Evolutionary conservation across 2,113 vertebrate genomes (phyloP).

Genomic region (Nematolebias whitei): DNA sequence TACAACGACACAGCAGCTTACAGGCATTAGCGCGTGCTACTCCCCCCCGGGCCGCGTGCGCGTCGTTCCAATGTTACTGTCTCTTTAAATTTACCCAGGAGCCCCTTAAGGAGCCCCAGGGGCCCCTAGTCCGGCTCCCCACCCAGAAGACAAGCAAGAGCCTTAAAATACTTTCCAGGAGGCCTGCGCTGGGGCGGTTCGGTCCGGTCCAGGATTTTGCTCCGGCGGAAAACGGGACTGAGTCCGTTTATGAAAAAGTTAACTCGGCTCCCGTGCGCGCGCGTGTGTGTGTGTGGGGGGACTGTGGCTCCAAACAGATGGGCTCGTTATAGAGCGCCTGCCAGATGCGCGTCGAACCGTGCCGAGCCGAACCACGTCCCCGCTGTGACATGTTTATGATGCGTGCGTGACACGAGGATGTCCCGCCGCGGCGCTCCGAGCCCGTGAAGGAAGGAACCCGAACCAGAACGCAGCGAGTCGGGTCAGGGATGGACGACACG

Average conservation of each 20-base stretch:
- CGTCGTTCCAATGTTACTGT: slow-evolving; percentile 83
- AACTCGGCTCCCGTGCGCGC: slow-evolving; percentile 74
- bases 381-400: slow-evolving; percentile 41
- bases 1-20: slow-evolving; percentile 56
- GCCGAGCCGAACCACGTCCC: slow-evolving; percentile 34
- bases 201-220: slow-evolving; percentile 44
- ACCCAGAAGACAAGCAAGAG: slow-evolving; percentile 87
- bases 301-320: slow-evolving; percentile 65
- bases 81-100: slow-evolving; percentile 99
- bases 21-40: slow-evolving; percentile 52
- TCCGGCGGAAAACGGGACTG: slow-evolving; percentile 31
- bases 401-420: slow-evolving; percentile 54
- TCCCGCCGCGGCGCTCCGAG: slow-evolving; percentile 50
- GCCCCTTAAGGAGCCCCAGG: slow-evolving; percentile 97
- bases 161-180: slow-evolving; percentile 81
- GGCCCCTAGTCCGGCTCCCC: slow-evolving; percentile 92
- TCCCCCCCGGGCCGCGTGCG: slow-evolving; percentile 56
- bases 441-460: slow-evolving; percentile 40
- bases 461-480: slow-evolving; percentile 31
- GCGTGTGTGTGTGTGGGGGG: slow-evolving; percentile 45
- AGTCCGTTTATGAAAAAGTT: slow-evolving; percentile 77
- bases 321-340: slow-evolving; percentile 72
- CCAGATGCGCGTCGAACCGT: slow-evolving; percentile 63
- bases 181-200: slow-evolving; percentile 66
- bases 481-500: slow-evolving; percentile 72